Evolutionary conservation across 1,140 invertebrate genomes (phyloP), one percentile per base, ranked within the genome.

Genomic region (Phortica variegata): DNA sequence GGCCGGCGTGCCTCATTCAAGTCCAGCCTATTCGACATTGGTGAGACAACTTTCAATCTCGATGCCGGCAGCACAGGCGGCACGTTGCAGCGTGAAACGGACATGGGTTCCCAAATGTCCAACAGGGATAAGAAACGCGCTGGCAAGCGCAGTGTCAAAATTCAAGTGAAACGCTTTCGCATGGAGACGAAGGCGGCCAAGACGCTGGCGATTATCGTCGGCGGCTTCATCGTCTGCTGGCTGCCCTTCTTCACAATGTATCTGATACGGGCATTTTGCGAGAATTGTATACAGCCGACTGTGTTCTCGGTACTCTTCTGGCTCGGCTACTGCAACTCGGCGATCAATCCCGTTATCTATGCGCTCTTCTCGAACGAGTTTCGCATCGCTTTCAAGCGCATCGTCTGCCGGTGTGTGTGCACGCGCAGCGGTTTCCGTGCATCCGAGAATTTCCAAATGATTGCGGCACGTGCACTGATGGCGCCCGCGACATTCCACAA

Each of bases 301-400:
- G 78, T 92, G 6, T 92, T 93, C 83, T 84, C 84, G 36, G 83
- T 90, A 50, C 78, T 95, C 41, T 93, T 90, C 1, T 97, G 93
- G 93, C 80, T 95, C 37, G 93, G 88, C 6, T 95, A 94, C 85
- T 86, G 93, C 53, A 97, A 96, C 77, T 94, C 91, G 2, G 87
- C 88, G 0, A 89, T 91, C 40, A 92, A 92, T 75, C 89, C 89
- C 0, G 87, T 91, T 66, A 91, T 92, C 59, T 92, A 92, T 59
- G 90, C 91, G 2, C 90, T 91, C 60, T 90, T 90, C 74, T 91
- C 88, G 45, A 84, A 85, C 1, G 88, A 91, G 66, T 93, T 93
- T 71, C 84, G 89, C 60, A 80, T 87, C 46, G 91, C 90, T 0
- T 91, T 94, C 60, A 90, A 88, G 86, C 79, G 87, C 49, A 76